These are phyloP conservation scores for Leptinotarsa tumamoca DNA, from an alignment of 2,888 invertebrate species.

Conservation along the genomic window DNA sequence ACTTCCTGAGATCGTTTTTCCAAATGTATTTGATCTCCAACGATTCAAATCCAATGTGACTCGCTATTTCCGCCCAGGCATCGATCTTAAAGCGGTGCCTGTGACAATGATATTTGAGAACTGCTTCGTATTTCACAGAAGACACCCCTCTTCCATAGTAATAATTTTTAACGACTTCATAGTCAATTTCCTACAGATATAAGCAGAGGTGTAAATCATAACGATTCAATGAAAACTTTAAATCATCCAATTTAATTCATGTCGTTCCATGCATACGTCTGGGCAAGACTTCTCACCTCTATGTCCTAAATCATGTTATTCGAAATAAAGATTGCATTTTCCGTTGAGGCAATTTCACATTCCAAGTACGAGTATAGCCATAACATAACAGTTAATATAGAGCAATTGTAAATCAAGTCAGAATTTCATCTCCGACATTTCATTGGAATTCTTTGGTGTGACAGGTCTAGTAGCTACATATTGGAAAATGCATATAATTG, in stretches of 20 bases:
- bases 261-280: neutral
- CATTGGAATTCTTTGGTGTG: slow-evolving; percentile 1
- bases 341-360: neutral
- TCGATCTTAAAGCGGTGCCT: too few species aligned
- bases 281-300: neutral
- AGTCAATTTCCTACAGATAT: neutral
- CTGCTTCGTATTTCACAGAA: too few species aligned
- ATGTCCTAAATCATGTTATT: slow-evolving; percentile 6
- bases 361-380: neutral
- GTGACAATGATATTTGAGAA: too few species aligned
- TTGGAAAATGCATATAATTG: neutral
- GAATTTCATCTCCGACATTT: slow-evolving; percentile 6
- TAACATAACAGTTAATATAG: slow-evolving; percentile 7
- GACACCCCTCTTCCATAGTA: neutral
- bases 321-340: slow-evolving; percentile 1
- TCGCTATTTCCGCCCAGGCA: too few species aligned
- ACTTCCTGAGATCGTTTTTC: too few species aligned
- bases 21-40: too few species aligned
- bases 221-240: neutral
- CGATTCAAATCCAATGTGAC: too few species aligned
- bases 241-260: neutral
- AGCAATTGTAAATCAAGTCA: slow-evolving; percentile 13
- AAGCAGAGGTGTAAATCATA: neutral
- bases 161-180: neutral
- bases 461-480: neutral